Conservation (phyloP, 2,797 vertebrate species). For the Coracias cyanogaster region DNA sequence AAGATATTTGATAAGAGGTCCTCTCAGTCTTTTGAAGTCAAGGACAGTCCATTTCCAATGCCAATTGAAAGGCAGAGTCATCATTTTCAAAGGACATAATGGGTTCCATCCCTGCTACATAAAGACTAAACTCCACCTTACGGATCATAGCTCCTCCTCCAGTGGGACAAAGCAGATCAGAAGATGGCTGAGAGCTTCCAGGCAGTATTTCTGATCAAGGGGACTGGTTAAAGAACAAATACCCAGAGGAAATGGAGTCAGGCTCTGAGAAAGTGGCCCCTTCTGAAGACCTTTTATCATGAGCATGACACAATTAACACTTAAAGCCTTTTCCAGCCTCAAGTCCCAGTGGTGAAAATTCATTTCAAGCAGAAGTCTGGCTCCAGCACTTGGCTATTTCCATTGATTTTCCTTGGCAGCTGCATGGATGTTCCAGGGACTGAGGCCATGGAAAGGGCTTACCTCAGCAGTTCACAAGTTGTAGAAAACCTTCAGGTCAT, state of each 20-base stretch:
- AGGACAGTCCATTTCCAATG: neutral
- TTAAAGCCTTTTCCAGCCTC: neutral
- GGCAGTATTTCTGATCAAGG: neutral
- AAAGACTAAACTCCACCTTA: neutral
- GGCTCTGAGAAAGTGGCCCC: neutral
- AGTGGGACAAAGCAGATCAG: neutral
- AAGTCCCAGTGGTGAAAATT: neutral
- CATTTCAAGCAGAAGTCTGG: constrained; percentile 7
- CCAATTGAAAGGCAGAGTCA: neutral
- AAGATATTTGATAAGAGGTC: constrained; percentile 56
- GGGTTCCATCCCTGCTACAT: neutral
- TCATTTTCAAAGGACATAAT: neutral
- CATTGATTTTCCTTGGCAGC: constrained; percentile 33
- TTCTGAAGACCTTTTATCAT: neutral
- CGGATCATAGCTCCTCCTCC: neutral
- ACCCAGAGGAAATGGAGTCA: neutral
- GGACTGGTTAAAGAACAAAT: neutral
- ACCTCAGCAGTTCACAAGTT: neutral
- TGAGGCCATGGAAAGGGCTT: neutral
- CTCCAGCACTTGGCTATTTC: neutral
- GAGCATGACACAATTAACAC: neutral
- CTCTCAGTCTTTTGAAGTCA: constrained; percentile 48
- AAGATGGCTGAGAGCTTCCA: neutral
- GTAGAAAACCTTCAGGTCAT: neutral
- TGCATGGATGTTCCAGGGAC: neutral